Evolutionary conservation across 2,888 invertebrate species (phyloP).

Genomic region (Drosophila leonis): DNA sequence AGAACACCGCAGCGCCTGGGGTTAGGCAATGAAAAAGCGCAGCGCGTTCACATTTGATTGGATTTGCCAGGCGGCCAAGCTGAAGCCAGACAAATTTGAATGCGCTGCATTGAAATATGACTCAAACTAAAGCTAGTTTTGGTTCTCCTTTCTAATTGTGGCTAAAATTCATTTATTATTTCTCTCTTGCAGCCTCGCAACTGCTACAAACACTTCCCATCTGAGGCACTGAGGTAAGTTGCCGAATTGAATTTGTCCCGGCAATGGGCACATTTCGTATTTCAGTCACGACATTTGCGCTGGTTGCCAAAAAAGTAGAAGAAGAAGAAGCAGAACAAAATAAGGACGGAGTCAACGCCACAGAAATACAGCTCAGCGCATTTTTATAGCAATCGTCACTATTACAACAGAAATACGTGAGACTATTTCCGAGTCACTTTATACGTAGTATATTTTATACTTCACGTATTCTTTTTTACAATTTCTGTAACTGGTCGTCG

Average conservation of each 20-base stretch:
- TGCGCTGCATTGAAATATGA: constrained; percentile 3
- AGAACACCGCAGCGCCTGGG: constrained; percentile 33
- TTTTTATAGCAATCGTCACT: constrained; percentile 58
- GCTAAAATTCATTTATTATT: constrained; percentile 21
- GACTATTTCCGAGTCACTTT: constrained; percentile 45
- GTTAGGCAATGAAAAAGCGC: constrained; percentile 42
- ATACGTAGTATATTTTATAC: constrained; percentile 13
- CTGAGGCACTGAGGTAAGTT: constrained; percentile 40
- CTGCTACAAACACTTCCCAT: background rate
- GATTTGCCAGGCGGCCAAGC: constrained; percentile 40
- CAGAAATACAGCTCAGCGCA: constrained; percentile 26
- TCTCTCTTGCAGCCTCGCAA: constrained; percentile 8
- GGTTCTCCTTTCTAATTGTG: constrained; percentile 42
- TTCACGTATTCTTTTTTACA: constrained; percentile 18
- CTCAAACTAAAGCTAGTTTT: background rate
- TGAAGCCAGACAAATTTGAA: constrained; percentile 13
- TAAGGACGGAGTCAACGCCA: constrained; percentile 21
- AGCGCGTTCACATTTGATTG: constrained; percentile 49
- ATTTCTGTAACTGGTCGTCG: constrained; percentile 16
- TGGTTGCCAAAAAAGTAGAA: constrained; percentile 31
- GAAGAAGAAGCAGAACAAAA: constrained; percentile 3
- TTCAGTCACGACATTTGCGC: constrained; percentile 47
- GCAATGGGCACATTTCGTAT: constrained; percentile 22
- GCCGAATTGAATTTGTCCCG: background rate
- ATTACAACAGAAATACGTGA: constrained; percentile 55